Conservation (phyloP, 1,140 invertebrate species). For the Luehdorfia chinensis region DNA sequence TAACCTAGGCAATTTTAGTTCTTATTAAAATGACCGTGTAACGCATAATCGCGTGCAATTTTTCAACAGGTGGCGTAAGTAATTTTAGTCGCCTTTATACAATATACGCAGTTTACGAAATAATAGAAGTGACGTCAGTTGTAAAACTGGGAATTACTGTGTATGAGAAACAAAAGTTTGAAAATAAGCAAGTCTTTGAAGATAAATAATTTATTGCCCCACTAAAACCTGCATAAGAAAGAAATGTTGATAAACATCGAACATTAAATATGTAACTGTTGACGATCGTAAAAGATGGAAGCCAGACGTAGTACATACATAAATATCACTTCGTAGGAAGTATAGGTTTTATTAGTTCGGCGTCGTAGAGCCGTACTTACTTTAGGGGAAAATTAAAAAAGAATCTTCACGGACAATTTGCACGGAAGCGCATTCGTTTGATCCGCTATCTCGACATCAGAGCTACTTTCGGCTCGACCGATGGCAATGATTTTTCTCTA, state of each 20-base stretch:
- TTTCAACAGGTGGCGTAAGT: constrained; percentile 17
- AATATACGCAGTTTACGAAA: constrained; percentile 35
- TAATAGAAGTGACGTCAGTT: constrained; percentile 54
- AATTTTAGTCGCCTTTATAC: constrained; percentile 17
- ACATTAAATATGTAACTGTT: constrained; percentile 77
- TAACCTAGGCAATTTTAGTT: constrained; percentile 22
- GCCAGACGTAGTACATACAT: constrained; percentile 62
- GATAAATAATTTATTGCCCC: constrained; percentile 73
- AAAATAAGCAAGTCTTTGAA: constrained; percentile 73
- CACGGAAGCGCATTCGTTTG: constrained; percentile 45
- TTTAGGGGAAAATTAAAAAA: constrained; percentile 47
- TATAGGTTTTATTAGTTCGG: constrained; percentile 64
- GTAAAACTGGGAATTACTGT: constrained; percentile 48
- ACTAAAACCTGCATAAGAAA: constrained; percentile 75
- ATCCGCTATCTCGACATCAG: constrained; percentile 38
- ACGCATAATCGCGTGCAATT: constrained; percentile 9
- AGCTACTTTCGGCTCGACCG: constrained; percentile 34
- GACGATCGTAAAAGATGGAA: constrained; percentile 72
- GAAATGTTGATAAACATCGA: constrained; percentile 76
- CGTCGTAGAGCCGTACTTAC: constrained; percentile 44
- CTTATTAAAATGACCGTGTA: constrained; percentile 14
- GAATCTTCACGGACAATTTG: constrained; percentile 59
- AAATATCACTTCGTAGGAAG: constrained; percentile 70
- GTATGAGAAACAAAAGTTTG: constrained; percentile 66
- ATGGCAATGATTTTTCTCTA: constrained; percentile 53